These are phyloP conservation scores for Alces alces DNA, from an alignment of 2,113 vertebrate species.

Conservation along the genomic window DNA sequence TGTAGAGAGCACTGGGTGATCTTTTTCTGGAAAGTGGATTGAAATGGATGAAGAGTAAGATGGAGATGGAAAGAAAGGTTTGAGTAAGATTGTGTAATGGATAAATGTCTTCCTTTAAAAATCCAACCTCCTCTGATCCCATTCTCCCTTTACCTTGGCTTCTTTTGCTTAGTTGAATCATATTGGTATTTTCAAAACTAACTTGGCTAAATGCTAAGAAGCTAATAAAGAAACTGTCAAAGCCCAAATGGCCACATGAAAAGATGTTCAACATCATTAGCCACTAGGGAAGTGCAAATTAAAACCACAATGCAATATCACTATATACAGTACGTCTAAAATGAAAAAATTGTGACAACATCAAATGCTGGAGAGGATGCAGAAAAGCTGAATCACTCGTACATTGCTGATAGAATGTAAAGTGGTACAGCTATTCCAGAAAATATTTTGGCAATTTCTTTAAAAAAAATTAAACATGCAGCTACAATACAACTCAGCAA, in stretches of 20 bases:
- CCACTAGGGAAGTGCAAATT: not conserved
- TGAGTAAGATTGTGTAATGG: not conserved
- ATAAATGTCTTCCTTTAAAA: not conserved
- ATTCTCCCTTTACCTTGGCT: not conserved
- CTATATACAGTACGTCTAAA: not conserved
- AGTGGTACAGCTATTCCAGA: not conserved
- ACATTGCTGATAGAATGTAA: not conserved
- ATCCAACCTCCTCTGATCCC: not conserved
- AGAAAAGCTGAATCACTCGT: not conserved
- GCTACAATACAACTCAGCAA: not conserved
- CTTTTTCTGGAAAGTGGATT: not conserved
- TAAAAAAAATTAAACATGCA: not conserved
- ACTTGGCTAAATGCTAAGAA: not conserved
- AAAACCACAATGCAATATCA: not conserved
- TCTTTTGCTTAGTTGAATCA: not conserved
- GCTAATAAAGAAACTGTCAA: not conserved
- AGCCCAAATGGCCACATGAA: not conserved
- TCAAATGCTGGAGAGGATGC: not conserved
- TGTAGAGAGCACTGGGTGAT: not conserved
- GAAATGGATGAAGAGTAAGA: not conserved
- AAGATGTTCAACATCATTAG: not conserved
- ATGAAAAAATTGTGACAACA: not conserved
- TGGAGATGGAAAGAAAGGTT: not conserved
- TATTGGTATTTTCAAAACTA: constrained; percentile 8
- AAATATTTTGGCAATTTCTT: not conserved